Evolutionary conservation across 2,113 vertebrate genomes (phyloP).

Genomic region (Irena cyanogastra): DNA sequence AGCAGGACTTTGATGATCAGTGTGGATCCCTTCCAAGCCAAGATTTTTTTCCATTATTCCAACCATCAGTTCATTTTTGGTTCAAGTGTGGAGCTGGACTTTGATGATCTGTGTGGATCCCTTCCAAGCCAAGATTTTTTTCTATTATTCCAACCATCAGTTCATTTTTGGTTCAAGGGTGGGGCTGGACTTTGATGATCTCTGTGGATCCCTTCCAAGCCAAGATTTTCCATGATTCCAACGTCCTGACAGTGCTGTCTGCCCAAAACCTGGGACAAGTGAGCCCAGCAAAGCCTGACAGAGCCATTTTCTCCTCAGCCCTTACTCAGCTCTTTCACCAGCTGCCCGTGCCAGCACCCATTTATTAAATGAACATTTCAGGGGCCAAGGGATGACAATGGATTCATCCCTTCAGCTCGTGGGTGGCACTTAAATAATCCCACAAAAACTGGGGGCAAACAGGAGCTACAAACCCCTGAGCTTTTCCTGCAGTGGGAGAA

Average conservation of each 20-base stretch:
- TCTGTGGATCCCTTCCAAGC: not conserved
- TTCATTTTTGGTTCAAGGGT: not conserved
- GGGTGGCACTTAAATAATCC: not conserved
- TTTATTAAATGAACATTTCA: not conserved
- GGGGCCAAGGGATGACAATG: not conserved
- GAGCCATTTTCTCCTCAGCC: not conserved
- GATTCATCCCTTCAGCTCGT: rapidly evolving
- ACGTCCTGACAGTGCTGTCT: not conserved
- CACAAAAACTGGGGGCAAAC: not conserved
- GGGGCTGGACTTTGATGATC: not conserved
- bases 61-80: not conserved
- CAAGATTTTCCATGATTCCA: not conserved
- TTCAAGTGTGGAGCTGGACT: not conserved
- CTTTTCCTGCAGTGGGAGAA: rapidly evolving
- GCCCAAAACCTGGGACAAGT: not conserved
- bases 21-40: not conserved
- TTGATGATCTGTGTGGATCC: not conserved
- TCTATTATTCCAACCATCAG: not conserved
- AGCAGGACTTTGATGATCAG: not conserved
- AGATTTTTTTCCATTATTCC: not conserved
- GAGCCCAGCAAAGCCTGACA: not conserved
- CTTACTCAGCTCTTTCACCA: not conserved
- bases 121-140: not conserved
- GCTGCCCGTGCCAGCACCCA: not conserved
- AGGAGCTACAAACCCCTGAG: not conserved